Evolutionary conservation across 2,113 vertebrate species (phyloP).

Genomic region (Tragelaphus buxtoni): DNA sequence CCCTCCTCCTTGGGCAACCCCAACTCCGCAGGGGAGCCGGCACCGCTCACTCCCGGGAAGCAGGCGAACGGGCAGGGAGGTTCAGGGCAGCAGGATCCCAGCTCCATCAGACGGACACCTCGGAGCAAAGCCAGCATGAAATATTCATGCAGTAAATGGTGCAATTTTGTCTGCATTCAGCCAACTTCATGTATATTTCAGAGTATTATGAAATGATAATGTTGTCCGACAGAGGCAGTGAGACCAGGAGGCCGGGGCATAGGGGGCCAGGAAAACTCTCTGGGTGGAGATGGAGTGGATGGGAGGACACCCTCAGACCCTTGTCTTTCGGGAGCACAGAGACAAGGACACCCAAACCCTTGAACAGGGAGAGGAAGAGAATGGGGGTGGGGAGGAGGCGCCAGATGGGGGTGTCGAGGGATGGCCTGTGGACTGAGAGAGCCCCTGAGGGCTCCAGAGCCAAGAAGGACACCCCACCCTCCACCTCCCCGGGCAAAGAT

Average conservation of each 20-base stretch:
- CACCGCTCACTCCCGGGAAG: background rate
- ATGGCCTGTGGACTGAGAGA: background rate
- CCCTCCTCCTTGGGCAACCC: background rate
- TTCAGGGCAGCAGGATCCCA: conserved; percentile 52
- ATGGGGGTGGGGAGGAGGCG: rapidly evolving
- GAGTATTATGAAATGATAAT: conserved; percentile 83
- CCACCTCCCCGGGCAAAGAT: rapidly evolving
- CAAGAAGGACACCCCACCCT: background rate
- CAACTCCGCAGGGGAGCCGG: background rate
- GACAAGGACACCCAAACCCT: rapidly evolving
- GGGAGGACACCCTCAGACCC: background rate
- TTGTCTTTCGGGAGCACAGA: background rate
- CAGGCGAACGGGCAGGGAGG: conserved; percentile 10
- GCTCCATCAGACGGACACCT: conserved; percentile 78
- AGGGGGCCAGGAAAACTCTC: background rate
- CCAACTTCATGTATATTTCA: conserved; percentile 87
- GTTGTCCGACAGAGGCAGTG: conserved; percentile 73
- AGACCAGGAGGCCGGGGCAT: conserved; percentile 15
- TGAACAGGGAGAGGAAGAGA: background rate
- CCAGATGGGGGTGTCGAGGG: rapidly evolving
- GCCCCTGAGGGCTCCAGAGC: background rate
- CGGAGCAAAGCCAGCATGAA: conserved; percentile 80
- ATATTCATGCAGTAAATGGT: conserved; percentile 88
- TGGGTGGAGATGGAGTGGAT: background rate
- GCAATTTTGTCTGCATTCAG: conserved; percentile 87